Evolutionary conservation across 2,113 vertebrate species (phyloP).

Genomic region (Hydrochoerus hydrochaeris): DNA sequence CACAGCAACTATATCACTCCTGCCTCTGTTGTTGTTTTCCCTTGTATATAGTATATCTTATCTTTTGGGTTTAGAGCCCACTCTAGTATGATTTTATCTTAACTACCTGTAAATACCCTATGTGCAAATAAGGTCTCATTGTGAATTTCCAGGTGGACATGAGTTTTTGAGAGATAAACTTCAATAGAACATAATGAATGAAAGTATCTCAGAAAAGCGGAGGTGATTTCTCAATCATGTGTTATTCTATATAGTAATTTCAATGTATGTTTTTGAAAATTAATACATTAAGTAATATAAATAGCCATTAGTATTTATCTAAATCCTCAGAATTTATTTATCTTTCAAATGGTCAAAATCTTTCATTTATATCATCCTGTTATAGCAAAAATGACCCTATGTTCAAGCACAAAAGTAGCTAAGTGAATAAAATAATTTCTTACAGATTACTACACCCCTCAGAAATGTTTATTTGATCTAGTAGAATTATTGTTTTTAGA

Average conservation of each 20-base stretch:
- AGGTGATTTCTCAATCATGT: background rate
- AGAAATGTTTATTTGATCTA: background rate
- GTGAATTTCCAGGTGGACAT: background rate
- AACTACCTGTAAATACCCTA: background rate
- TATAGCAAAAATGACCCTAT: background rate
- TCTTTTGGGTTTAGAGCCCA: background rate
- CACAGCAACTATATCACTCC: background rate
- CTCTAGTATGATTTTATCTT: background rate
- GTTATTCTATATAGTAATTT: background rate
- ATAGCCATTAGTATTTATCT: background rate
- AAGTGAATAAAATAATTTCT: background rate
- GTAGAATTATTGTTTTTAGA: background rate
- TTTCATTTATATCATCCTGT: background rate
- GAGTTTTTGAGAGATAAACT: background rate
- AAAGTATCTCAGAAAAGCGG: background rate
- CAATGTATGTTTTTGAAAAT: background rate
- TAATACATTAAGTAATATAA: background rate
- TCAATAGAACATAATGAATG: background rate
- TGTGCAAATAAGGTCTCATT: background rate
- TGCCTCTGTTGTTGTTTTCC: background rate
- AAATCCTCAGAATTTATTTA: background rate
- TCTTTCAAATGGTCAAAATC: background rate
- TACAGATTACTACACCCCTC: background rate
- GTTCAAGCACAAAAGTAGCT: background rate
- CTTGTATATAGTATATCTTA: background rate